phyloP scores from a whole-genome alignment of 2,888 invertebrate species.

The Dromius quadrimaculatus region DNA sequence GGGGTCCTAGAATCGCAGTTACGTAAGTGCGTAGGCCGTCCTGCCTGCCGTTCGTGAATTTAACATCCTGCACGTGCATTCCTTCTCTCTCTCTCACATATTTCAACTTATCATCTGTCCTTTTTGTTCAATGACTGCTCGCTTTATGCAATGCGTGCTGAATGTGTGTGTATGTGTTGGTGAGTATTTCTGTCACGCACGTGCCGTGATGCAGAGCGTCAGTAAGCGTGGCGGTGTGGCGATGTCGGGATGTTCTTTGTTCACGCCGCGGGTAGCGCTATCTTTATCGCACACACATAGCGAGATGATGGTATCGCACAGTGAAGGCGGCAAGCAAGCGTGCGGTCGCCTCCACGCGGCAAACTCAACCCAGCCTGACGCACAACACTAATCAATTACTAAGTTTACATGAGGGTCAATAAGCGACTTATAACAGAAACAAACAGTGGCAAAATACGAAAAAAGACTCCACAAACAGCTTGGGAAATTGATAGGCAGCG shows the following conservation, averaged over 20 bases:
- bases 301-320: constrained; percentile 26
- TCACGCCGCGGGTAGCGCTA: constrained; percentile 11
- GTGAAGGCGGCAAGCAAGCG: constrained; percentile 14
- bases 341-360: not conserved
- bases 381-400: constrained; percentile 61
- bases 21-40: constrained; percentile 30
- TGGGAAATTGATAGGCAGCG: no score
- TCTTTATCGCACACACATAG: constrained; percentile 11
- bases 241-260: constrained; percentile 3
- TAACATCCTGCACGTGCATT: not conserved
- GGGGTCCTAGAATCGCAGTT: not conserved
- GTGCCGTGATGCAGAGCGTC: constrained; percentile 34
- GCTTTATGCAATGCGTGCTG: constrained; percentile 48
- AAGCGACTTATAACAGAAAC: no score
- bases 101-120: not conserved
- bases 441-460: no score
- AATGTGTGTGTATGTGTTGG: constrained; percentile 37
- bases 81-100: not conserved
- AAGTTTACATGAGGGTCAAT: constrained; percentile 55
- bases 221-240: not conserved
- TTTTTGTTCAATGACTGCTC: not conserved
- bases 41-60: constrained; percentile 23
- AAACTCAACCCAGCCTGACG: constrained; percentile 55
- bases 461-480: no score
- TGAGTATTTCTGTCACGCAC: constrained; percentile 52